Conservation (phyloP, 2,797 vertebrate genomes). For the Acrossocheilus fasciatus region DNA sequence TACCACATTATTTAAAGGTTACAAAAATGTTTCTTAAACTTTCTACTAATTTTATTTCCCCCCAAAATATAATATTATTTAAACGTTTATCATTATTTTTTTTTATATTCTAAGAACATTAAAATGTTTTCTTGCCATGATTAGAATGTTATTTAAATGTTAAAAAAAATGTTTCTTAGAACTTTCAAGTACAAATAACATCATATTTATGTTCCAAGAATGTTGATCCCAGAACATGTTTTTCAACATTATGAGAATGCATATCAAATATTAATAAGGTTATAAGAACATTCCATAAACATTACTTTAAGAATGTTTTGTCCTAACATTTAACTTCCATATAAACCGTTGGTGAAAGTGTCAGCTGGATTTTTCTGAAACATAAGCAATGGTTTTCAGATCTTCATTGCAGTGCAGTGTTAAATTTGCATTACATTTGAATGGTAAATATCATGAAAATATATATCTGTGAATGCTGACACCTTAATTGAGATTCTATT, state of each 20-base stretch:
- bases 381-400: background rate
- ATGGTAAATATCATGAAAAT: background rate
- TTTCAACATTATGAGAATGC: too few species aligned
- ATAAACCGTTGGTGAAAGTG: too few species aligned
- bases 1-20: background rate
- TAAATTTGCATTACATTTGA: background rate
- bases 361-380: background rate
- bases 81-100: background rate
- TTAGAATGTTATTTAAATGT: background rate
- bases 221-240: too few species aligned
- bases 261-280: too few species aligned
- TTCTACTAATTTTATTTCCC: too few species aligned
- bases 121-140: background rate
- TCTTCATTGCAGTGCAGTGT: background rate
- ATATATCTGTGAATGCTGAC: background rate
- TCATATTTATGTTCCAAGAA: too few species aligned
- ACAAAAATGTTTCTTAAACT: background rate
- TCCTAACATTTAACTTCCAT: too few species aligned
- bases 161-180: background rate
- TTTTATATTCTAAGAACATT: background rate
- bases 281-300: too few species aligned
- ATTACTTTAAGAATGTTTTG: too few species aligned
- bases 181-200: too few species aligned
- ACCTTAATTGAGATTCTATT: background rate
- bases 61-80: too few species aligned